A percentile compares a stretch with the other conserved stretches of the same genome.
Evolutionary conservation across 2,797 vertebrate species (phyloP).

Genomic region (Sylvilagus floridanus): DNA sequence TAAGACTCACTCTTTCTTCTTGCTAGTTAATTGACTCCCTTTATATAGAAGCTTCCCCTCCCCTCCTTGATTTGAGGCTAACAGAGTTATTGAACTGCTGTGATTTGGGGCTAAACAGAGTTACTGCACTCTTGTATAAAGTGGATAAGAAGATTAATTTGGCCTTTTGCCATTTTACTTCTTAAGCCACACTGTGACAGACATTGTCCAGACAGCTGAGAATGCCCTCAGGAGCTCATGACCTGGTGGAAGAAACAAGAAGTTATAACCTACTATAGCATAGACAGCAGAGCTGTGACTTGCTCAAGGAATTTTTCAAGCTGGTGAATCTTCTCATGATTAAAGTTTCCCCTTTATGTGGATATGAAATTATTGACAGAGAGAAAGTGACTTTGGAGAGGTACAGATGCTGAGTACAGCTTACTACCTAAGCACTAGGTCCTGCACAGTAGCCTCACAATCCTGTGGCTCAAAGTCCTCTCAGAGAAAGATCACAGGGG

Average conservation of each 20-base stretch:
- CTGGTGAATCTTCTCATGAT: not conserved
- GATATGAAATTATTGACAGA: not conserved
- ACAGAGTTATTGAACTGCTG: not conserved
- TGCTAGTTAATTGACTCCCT: not conserved
- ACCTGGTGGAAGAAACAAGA: not conserved
- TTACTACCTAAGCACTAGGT: not conserved
- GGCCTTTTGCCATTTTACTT: not conserved
- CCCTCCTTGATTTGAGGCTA: not conserved
- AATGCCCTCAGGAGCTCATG: slow-evolving; percentile 26
- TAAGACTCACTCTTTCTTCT: slow-evolving; percentile 9
- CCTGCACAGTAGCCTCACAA: not conserved
- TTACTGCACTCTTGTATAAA: not conserved
- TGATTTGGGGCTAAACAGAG: too few relatives aligned
- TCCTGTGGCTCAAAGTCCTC: not conserved
- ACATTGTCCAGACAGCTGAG: slow-evolving; percentile 4
- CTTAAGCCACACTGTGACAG: not conserved
- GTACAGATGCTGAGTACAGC: not conserved
- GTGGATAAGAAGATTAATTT: not conserved
- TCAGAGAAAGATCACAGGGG: not conserved
- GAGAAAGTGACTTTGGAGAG: not conserved
- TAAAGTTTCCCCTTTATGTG: not conserved
- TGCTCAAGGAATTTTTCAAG: not conserved
- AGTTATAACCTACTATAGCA: not conserved
- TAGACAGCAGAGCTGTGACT: slow-evolving; percentile 32
- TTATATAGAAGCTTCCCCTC: not conserved